phyloP scores from a whole-genome alignment of 2,888 invertebrate genomes.

The Cylindroiulus punctatus region DNA sequence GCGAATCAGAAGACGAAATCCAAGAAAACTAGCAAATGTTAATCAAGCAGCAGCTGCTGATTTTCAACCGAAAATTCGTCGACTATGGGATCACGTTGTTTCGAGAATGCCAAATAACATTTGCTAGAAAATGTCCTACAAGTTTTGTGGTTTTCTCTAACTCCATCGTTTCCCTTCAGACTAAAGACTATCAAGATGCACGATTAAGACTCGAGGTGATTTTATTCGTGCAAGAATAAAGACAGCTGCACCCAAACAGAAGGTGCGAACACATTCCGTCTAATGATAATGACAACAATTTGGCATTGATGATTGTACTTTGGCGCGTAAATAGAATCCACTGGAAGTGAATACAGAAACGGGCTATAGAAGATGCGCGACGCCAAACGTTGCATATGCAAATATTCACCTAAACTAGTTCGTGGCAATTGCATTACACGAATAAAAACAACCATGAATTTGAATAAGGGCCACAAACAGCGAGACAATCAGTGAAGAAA shows the following conservation, averaged over 20 bases:
- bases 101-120: neutral
- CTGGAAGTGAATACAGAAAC: neutral
- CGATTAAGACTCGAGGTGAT: neutral
- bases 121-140: neutral
- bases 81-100: neutral
- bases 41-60: constrained; percentile 12
- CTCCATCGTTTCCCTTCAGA: neutral
- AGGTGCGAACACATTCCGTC: constrained; percentile 8
- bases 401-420: neutral
- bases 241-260: constrained; percentile 36
- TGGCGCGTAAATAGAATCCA: constrained; percentile 24
- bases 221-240: constrained; percentile 5
- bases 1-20: neutral
- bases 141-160: neutral
- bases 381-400: neutral
- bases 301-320: constrained; percentile 35
- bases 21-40: neutral
- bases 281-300: constrained; percentile 43
- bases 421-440: neutral
- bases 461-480: constrained; percentile 1
- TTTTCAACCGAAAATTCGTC: neutral
- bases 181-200: neutral
- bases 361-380: neutral
- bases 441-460: constrained; percentile 30
- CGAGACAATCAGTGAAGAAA: neutral